Percentiles rank a stretch among this genome's conserved stretches.
These are phyloP conservation scores for Netelia fuscicornis DNA, from an alignment of 2,888 invertebrate genomes.

Conservation along the genomic window DNA sequence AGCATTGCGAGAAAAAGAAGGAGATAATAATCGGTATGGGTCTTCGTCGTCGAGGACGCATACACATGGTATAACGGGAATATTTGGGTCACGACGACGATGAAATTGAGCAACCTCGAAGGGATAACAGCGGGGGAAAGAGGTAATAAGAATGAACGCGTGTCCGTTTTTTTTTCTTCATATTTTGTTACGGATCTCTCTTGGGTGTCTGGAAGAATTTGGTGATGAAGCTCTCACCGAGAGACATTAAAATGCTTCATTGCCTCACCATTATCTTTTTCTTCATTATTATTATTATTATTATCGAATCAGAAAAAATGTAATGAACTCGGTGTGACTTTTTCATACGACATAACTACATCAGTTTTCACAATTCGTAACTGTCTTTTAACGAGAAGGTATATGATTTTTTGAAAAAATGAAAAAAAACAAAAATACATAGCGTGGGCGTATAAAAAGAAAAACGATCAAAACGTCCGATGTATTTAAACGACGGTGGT, in stretches of 20 bases:
- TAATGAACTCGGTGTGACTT: background rate
- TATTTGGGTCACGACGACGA: slow-evolving; percentile 62
- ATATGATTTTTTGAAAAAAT: background rate
- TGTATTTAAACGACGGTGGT: background rate
- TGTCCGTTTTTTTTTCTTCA: slow-evolving; percentile 26
- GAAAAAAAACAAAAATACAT: background rate
- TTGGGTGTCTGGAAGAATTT: slow-evolving; percentile 24
- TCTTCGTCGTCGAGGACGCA: background rate
- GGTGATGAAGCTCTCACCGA: slow-evolving; percentile 8
- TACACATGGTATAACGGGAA: slow-evolving; percentile 52
- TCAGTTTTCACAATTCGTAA: slow-evolving; percentile 7
- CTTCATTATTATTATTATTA: background rate
- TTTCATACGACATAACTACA: slow-evolving; percentile 14
- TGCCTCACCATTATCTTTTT: background rate
- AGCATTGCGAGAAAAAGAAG: slow-evolving; percentile 39
- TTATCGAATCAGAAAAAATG: background rate
- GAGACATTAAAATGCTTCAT: background rate
- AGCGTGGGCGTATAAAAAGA: background rate
- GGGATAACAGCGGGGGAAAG: slow-evolving; percentile 27
- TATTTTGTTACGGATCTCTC: slow-evolving; percentile 28
- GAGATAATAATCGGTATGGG: slow-evolving; percentile 58
- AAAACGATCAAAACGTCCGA: background rate
- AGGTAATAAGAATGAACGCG: slow-evolving; percentile 44
- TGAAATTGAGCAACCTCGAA: slow-evolving; percentile 56
- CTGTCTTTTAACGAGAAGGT: background rate